A percentile compares a stretch with the other conserved stretches of the same genome.
Evolutionary conservation across 2,113 vertebrate genomes (phyloP).

Genomic region (Chaetops frenatus): DNA sequence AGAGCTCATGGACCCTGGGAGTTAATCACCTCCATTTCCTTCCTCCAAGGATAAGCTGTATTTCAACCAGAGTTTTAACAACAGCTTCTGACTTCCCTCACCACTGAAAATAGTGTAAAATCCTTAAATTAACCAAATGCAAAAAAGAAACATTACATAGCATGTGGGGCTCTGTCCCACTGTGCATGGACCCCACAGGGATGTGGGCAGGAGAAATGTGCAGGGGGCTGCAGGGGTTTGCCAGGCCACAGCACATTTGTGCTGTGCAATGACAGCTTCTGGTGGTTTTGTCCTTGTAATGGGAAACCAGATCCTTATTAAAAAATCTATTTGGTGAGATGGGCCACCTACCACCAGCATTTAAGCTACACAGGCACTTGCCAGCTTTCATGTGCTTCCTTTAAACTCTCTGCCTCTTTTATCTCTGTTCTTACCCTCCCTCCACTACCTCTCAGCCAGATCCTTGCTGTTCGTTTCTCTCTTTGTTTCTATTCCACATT

Average conservation of each 20-base stretch:
- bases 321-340: not conserved
- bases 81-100: not conserved
- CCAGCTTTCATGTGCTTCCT: not conserved
- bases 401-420: not conserved
- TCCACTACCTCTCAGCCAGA: not conserved
- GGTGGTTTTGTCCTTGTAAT: not conserved
- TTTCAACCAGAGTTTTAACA: not conserved
- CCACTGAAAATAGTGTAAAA: not conserved
- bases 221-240: not conserved
- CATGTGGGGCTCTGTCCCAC: not conserved
- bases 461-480: not conserved
- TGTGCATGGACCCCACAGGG: not conserved
- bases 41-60: not conserved
- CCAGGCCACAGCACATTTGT: not conserved
- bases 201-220: accelerated
- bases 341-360: not conserved
- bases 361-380: not conserved
- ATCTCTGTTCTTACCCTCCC: not conserved
- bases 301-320: not conserved
- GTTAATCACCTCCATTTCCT: not conserved
- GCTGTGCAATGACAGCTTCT: not conserved
- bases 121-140: not conserved
- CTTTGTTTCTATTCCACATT: not conserved
- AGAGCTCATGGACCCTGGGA: not conserved
- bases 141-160: not conserved